These are phyloP conservation scores for Gymnocypris eckloni DNA, from an alignment of 2,797 vertebrate species.

Conservation along the genomic window DNA sequence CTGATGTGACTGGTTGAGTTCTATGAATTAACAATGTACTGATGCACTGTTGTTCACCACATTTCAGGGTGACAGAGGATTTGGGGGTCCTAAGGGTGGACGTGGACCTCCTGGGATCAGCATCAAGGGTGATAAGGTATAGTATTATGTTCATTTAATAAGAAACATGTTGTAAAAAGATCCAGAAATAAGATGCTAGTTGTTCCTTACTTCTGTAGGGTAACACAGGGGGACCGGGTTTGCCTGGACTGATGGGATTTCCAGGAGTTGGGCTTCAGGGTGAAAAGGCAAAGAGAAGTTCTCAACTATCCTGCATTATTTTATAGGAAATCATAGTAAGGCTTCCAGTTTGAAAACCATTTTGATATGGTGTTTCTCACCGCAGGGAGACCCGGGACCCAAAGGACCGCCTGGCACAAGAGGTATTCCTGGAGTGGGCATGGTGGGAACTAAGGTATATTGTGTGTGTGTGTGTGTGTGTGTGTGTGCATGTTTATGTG, in stretches of 20 bases:
- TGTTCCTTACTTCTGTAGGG: conserved; percentile 73
- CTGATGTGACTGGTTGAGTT: neutral
- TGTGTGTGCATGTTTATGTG: no score
- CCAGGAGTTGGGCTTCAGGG: conserved; percentile 83
- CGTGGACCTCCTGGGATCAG: conserved; percentile 76
- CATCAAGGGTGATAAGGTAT: conserved; percentile 87
- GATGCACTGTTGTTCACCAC: neutral
- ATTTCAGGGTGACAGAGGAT: conserved; percentile 87
- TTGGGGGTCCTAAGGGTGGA: conserved; percentile 77
- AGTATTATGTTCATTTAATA: neutral
- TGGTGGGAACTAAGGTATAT: conserved; percentile 77
- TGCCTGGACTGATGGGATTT: conserved; percentile 78
- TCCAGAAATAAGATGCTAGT: neutral
- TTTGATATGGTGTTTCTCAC: conserved; percentile 12
- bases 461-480: neutral
- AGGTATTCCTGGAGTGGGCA: conserved; percentile 73
- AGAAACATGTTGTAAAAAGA: neutral
- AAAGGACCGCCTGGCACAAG: conserved; percentile 73
- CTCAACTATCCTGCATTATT: neutral
- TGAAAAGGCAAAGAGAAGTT: conserved; percentile 75
- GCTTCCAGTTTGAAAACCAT: conserved; percentile 4
- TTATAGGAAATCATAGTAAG: neutral
- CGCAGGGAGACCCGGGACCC: conserved; percentile 76
- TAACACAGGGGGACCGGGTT: conserved; percentile 78
- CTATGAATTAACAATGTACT: neutral